A percentile compares a stretch with the other conserved stretches of the same genome.
Conservation (phyloP, 2,888 invertebrate species). For the Pachliopta kotzebuea region DNA sequence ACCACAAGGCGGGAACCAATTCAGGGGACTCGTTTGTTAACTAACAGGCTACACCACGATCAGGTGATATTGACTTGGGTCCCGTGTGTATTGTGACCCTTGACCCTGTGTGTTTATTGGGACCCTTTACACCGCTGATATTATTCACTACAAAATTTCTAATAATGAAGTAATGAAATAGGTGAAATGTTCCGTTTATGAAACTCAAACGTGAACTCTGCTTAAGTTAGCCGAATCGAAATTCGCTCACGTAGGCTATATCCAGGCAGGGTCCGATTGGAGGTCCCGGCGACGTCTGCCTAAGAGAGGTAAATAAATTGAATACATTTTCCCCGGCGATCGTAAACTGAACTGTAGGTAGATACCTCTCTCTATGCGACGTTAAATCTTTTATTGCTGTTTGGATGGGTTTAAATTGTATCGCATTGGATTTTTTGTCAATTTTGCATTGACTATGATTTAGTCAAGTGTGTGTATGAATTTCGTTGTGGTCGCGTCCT, state of each 20-base stretch:
- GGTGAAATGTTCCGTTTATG: not conserved
- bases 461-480: no score
- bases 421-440: slow-evolving; percentile 18
- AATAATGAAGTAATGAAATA: no score
- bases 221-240: slow-evolving; percentile 38
- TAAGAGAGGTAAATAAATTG: slow-evolving; percentile 46
- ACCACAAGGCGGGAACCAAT: no score
- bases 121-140: no score
- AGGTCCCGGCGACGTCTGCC: slow-evolving; percentile 30
- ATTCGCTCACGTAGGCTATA: slow-evolving; percentile 53
- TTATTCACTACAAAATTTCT: no score
- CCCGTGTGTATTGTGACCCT: no score
- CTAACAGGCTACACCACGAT: no score
- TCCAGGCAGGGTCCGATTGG: slow-evolving; percentile 40
- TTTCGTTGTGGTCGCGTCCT: no score
- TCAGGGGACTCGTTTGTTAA: no score
- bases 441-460: slow-evolving; percentile 8
- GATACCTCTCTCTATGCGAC: slow-evolving; percentile 35
- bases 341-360: slow-evolving; percentile 38
- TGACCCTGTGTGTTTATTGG: no score
- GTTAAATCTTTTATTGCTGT: slow-evolving; percentile 30
- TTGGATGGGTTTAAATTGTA: slow-evolving; percentile 26
- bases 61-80: no score
- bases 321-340: slow-evolving; percentile 46
- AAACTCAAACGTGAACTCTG: slow-evolving; percentile 37